A percentile compares a stretch with the other conserved stretches of the same genome.
Conservation (phyloP, 2,888 invertebrate genomes). For the Tetramorium bicarinatum region DNA sequence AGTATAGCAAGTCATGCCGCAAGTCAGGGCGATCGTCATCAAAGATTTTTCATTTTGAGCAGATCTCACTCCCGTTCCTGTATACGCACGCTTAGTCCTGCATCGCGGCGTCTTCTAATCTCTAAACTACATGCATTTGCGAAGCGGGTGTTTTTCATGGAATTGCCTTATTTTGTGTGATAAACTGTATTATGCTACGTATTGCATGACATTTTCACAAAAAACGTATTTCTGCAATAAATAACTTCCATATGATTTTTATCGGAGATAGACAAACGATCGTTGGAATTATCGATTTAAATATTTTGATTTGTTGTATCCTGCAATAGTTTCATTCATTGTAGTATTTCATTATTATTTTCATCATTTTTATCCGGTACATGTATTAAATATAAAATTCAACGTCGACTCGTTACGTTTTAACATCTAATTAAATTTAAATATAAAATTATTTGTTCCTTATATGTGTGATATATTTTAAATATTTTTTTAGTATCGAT, state of each 20-base stretch:
- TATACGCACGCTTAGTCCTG: background rate
- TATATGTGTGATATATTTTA: background rate
- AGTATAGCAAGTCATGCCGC: constrained; percentile 60
- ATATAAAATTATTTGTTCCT: background rate
- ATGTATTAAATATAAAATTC: background rate
- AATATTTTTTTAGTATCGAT: background rate
- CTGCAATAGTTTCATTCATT: background rate
- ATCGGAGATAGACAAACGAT: constrained; percentile 13
- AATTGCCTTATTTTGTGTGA: constrained; percentile 19
- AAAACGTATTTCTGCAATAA: constrained; percentile 11
- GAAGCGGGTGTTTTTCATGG: background rate
- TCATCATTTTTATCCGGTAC: background rate
- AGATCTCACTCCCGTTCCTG: background rate
- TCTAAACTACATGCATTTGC: constrained; percentile 35
- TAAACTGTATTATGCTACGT: constrained; percentile 5
- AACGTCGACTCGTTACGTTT: background rate
- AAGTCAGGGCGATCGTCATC: constrained; percentile 9
- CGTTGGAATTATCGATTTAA: background rate
- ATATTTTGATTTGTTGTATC: background rate
- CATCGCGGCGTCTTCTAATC: background rate
- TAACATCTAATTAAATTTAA: constrained; percentile 20
- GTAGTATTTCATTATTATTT: background rate
- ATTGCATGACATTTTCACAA: constrained; percentile 4
- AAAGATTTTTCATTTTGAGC: background rate
- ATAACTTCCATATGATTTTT: background rate